phyloP scores from a whole-genome alignment of 1,140 invertebrate species.

The Panonychus citri region DNA sequence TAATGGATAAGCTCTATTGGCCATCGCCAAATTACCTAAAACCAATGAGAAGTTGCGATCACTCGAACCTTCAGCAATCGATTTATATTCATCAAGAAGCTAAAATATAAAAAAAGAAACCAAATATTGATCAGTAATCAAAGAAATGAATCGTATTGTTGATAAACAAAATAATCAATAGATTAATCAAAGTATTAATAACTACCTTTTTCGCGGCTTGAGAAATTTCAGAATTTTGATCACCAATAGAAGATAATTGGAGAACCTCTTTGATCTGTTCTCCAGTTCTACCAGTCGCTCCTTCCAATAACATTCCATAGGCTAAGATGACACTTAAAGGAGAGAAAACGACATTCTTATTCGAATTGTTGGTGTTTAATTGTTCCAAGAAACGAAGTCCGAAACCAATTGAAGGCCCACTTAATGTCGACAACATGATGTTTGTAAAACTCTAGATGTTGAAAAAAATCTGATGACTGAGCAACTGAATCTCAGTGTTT shows the following conservation, averaged over 20 bases:
- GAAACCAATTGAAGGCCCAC: too few relatives aligned
- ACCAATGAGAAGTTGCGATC: not conserved
- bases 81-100: not conserved
- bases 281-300: not conserved
- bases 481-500: too few relatives aligned
- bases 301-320: not conserved
- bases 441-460: too few relatives aligned
- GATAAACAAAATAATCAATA: not conserved
- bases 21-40: not conserved
- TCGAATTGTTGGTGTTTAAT: too few relatives aligned
- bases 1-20: not conserved
- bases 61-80: not conserved
- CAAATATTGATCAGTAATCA: not conserved
- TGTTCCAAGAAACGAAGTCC: too few relatives aligned
- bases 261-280: not conserved
- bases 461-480: too few relatives aligned
- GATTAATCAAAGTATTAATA: not conserved
- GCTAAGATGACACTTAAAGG: not conserved
- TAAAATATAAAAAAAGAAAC: not conserved
- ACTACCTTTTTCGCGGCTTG: not conserved
- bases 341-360: too few relatives aligned
- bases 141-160: not conserved
- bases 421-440: too few relatives aligned
- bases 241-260: not conserved
- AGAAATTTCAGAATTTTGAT: not conserved